A percentile compares a stretch with the other conserved stretches of the same genome.
phyloP scores from a whole-genome alignment of 2,888 invertebrate genomes.

The Xanthia togata region DNA sequence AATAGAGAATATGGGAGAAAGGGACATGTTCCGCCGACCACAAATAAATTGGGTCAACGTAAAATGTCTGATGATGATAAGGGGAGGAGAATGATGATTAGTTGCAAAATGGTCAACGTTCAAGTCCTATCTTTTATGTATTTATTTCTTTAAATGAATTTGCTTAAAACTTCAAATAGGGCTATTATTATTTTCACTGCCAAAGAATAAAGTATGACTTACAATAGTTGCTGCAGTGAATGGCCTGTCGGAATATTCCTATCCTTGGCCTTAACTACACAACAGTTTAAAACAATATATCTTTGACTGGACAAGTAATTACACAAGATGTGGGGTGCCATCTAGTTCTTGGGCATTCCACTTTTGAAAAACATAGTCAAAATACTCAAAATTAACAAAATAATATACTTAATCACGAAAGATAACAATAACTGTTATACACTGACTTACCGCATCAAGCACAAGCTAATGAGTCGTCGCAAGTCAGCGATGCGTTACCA shows the following conservation, averaged over 20 bases:
- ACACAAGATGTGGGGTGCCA: background rate
- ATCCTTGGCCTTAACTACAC: background rate
- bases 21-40: background rate
- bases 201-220: background rate
- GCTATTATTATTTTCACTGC: background rate
- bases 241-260: background rate
- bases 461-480: constrained; percentile 16
- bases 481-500: constrained; percentile 35
- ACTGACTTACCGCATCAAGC: background rate
- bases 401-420: background rate
- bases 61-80: background rate
- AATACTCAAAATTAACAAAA: background rate
- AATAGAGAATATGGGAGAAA: background rate
- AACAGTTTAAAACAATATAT: background rate
- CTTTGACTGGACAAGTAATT: background rate
- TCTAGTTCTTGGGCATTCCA: background rate
- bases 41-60: background rate
- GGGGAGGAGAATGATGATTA: background rate
- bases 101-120: background rate
- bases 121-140: background rate
- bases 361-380: background rate
- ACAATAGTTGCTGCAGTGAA: background rate
- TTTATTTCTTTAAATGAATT: background rate
- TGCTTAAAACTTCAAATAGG: background rate
- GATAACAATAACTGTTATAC: background rate